These are phyloP conservation scores for Alcis repandata DNA, from an alignment of 2,888 invertebrate species.

Conservation along the genomic window DNA sequence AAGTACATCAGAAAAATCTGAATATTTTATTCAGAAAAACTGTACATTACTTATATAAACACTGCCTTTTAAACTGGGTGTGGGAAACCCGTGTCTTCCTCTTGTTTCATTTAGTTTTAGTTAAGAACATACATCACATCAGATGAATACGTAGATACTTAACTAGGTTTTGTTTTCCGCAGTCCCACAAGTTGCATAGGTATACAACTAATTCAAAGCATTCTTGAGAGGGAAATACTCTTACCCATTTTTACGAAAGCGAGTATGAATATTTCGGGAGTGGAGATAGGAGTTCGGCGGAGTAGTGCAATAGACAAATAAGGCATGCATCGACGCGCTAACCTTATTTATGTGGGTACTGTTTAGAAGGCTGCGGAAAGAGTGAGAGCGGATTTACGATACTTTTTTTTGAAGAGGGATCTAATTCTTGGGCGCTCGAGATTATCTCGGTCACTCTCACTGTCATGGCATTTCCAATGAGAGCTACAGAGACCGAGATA, in stretches of 20 bases:
- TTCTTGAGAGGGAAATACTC: constrained; percentile 25
- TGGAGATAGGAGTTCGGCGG: constrained; percentile 31
- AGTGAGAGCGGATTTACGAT: constrained; percentile 19
- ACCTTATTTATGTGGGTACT: constrained; percentile 45
- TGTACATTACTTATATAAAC: too few species aligned
- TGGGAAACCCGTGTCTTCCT: too few species aligned
- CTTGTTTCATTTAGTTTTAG: too few species aligned
- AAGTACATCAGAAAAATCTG: too few species aligned
- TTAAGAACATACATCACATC: too few species aligned
- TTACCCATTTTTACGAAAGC: constrained; percentile 30
- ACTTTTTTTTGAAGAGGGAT: background rate
- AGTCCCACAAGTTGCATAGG: constrained; percentile 8
- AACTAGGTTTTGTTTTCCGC: background rate
- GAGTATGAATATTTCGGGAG: constrained; percentile 40
- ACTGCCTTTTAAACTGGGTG: too few species aligned
- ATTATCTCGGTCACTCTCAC: too few species aligned
- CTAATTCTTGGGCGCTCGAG: too few species aligned
- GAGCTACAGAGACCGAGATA: too few species aligned
- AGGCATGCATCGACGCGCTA: constrained; percentile 45
- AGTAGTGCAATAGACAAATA: constrained; percentile 43
- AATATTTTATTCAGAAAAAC: too few species aligned
- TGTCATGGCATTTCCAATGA: too few species aligned
- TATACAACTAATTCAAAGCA: background rate
- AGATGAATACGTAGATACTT: too few species aligned
- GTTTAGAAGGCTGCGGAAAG: constrained; percentile 19